phyloP scores from a whole-genome alignment of 2,888 invertebrate genomes.

The Itoplectis maculator region DNA sequence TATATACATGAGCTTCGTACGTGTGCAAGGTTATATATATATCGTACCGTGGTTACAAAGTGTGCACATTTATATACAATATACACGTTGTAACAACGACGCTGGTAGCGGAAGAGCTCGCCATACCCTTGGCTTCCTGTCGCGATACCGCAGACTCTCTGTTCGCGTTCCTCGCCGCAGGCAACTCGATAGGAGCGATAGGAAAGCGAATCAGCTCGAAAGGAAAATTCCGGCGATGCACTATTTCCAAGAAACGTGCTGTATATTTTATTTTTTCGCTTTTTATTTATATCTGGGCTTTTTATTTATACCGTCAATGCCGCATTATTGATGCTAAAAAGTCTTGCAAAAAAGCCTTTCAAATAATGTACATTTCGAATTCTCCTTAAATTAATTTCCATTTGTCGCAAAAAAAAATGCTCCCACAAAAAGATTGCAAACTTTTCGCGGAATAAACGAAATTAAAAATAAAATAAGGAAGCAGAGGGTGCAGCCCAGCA shows the following conservation, averaged over 20 bases:
- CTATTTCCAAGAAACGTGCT: constrained; percentile 6
- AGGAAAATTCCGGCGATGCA: not conserved
- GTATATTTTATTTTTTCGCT: not conserved
- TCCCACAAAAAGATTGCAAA: too few relatives aligned
- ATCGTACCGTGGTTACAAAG: too few relatives aligned
- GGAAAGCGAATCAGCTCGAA: constrained; percentile 5
- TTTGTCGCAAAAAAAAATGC: too few relatives aligned
- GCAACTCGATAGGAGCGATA: not conserved
- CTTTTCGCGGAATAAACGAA: too few relatives aligned
- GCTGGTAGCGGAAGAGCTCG: constrained; percentile 31
- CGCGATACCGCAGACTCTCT: constrained; percentile 67
- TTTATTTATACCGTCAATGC: not conserved
- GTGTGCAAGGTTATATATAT: constrained; percentile 6
- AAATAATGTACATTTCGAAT: too few relatives aligned
- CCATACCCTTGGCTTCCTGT: constrained; percentile 69
- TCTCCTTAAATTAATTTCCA: too few relatives aligned
- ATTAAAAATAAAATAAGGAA: too few relatives aligned
- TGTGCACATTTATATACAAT: not conserved
- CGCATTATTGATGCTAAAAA: too few relatives aligned
- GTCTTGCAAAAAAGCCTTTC: too few relatives aligned
- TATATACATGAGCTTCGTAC: constrained; percentile 10
- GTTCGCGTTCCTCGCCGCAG: constrained; percentile 30
- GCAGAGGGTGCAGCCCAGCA: not conserved
- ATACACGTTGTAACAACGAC: constrained; percentile 40
- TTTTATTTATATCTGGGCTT: not conserved